phyloP scores from a whole-genome alignment of 1,140 invertebrate genomes.

The Drosophila grimshawi region DNA sequence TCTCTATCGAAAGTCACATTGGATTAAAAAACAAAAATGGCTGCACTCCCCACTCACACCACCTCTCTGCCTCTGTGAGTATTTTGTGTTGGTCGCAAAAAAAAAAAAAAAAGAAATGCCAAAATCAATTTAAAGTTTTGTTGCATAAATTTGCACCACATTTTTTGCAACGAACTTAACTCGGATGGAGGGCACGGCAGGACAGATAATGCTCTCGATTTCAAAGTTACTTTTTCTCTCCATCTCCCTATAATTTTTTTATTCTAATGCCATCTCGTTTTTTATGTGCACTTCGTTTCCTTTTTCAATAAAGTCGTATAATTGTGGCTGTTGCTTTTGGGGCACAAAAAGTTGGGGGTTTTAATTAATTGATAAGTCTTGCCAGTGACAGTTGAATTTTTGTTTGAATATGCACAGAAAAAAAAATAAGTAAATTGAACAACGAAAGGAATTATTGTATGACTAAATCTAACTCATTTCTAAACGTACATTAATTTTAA shows the following conservation, averaged over 20 bases:
- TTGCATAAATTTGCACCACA: constrained; percentile 74
- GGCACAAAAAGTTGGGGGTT: constrained; percentile 20
- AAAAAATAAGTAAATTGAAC: constrained; percentile 8
- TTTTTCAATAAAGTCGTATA: constrained; percentile 48
- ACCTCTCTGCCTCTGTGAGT: constrained; percentile 1
- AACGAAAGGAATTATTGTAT: not conserved
- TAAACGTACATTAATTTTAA: constrained; percentile 12
- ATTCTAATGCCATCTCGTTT: not conserved
- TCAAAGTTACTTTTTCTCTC: constrained; percentile 19
- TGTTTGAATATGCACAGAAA: constrained; percentile 1
- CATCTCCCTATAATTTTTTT: too few species aligned
- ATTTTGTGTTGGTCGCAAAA: not conserved
- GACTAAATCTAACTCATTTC: not conserved
- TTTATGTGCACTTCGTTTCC: constrained; percentile 12
- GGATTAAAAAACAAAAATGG: constrained; percentile 54
- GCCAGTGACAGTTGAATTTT: constrained; percentile 51
- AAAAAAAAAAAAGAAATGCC: constrained; percentile 27
- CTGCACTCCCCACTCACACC: not conserved
- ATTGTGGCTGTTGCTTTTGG: constrained; percentile 34
- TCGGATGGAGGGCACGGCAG: not conserved
- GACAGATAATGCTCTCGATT: constrained; percentile 50
- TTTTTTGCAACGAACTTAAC: constrained; percentile 46
- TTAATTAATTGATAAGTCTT: constrained; percentile 66
- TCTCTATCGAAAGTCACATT: constrained; percentile 51
- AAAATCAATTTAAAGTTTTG: constrained; percentile 78